Evolutionary conservation across 2,113 vertebrate genomes (phyloP), one percentile per base, ranked within the genome.

Genomic region (Gallinago undulata): DNA sequence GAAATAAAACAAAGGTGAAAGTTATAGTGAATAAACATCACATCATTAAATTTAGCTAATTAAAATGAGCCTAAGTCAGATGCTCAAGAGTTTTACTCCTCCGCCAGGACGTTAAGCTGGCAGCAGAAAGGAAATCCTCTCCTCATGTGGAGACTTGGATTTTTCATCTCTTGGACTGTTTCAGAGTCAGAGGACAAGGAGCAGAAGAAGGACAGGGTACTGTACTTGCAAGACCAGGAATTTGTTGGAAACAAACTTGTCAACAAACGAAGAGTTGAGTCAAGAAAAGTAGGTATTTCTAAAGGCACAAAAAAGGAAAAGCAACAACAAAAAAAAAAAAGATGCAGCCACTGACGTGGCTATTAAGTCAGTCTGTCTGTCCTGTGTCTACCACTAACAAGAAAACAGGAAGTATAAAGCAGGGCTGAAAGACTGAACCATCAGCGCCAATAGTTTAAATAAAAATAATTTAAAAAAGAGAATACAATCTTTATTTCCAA

Each of bases 51-150:
- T 76, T 25, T 80, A 27, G 8, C 47, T 68, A 80, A 56, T 86
- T 76, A 31, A 70, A 91, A 73, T 39, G 56, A 39, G 9, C 1
- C 1, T 48, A n/a, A 84, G 33, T 83, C 35, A 73, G 39, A 33
- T 89, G 21, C 37, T 77, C 2, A 6, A 51, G 53, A 31, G 41
- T 67, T 87, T 78, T 69, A 13, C 16, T 90, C 35, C 16, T 2
- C 35, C 68, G n/a, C 21, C 27, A 69, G 60, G 37, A 30, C 1
- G 0, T 51, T 80, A 41, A 1, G 2, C 33, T 4, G 3, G 57
- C 9, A 31, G 45, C 43, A 76, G 53, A 68, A 92, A 39, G 75
- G 30, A 79, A 59, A 79, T 78, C 18, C 9, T 33, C 16, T 82
- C 28, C 41, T 84, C 18, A 1, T 9, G n/a, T 59, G 39, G 53